A percentile compares a stretch with the other conserved stretches of the same genome.
These are phyloP conservation scores for Scaptomyza cyrtandrae DNA, from an alignment of 2,888 invertebrate genomes.

Conservation along the genomic window DNA sequence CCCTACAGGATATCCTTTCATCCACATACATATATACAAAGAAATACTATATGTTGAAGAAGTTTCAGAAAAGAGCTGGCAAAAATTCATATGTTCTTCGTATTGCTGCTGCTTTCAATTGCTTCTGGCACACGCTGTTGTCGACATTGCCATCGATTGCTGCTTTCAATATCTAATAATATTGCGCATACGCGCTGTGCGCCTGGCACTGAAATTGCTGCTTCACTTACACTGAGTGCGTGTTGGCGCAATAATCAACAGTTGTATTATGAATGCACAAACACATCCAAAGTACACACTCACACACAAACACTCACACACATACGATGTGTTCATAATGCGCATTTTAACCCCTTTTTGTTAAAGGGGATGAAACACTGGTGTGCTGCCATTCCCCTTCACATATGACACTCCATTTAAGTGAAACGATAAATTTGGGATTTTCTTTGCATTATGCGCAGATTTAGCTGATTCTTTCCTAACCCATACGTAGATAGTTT, in stretches of 20 bases:
- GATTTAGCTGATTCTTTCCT: constrained; percentile 60
- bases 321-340: constrained; percentile 57
- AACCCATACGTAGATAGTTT: constrained; percentile 32
- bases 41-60: constrained; percentile 34
- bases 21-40: not conserved
- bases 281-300: constrained; percentile 41
- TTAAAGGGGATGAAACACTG: constrained; percentile 2
- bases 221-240: constrained; percentile 72
- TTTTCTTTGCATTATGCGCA: constrained; percentile 78
- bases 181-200: constrained; percentile 74
- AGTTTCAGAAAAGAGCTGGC: constrained; percentile 21
- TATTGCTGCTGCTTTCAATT: constrained; percentile 71
- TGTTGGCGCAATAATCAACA: constrained; percentile 80
- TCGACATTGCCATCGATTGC: constrained; percentile 63
- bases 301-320: constrained; percentile 15
- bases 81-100: constrained; percentile 74
- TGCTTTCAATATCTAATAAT: constrained; percentile 78
- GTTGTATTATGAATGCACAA: constrained; percentile 77
- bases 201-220: constrained; percentile 41
- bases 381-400: constrained; percentile 26
- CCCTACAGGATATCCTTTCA: not conserved
- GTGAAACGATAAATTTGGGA: constrained; percentile 78
- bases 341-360: constrained; percentile 71
- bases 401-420: constrained; percentile 70
- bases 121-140: constrained; percentile 54